These are phyloP conservation scores for Choristoneura fumiferana DNA, from an alignment of 1,140 invertebrate species.

Conservation along the genomic window DNA sequence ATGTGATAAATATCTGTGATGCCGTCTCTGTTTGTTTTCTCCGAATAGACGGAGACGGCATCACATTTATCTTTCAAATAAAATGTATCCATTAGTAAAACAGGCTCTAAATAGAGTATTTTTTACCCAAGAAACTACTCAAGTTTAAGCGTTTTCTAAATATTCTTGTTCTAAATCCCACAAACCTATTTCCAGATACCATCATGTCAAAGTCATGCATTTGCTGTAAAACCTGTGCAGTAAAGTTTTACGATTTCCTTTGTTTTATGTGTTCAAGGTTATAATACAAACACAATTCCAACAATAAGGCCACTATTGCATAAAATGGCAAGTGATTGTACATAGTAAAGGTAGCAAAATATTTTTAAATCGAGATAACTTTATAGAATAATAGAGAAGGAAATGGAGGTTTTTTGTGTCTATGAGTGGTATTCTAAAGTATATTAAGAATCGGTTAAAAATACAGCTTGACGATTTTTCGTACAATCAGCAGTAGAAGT, in stretches of 20 bases:
- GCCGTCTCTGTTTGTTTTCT: no score
- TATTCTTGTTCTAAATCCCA: neutral
- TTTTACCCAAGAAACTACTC: no score
- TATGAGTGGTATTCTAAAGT: neutral
- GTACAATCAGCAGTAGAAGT: no score
- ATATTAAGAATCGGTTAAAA: no score
- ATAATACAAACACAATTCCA: neutral
- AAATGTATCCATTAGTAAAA: no score
- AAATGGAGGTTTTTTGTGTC: neutral
- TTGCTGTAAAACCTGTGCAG: neutral
- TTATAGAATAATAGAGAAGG: neutral
- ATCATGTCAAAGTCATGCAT: neutral
- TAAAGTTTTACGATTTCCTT: neutral
- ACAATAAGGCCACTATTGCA: neutral
- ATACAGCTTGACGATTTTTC: no score
- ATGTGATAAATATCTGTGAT: no score
- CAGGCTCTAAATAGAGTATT: no score
- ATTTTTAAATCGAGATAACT: neutral
- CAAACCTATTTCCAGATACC: neutral
- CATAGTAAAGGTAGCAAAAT: neutral
- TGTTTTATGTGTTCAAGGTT: slow-evolving; percentile 7
- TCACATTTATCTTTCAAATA: no score
- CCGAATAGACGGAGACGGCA: no score
- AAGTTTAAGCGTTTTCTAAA: no score
- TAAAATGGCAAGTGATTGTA: neutral